Evolutionary conservation across 2,113 vertebrate species (phyloP).

Genomic region (Desmodus rotundus): DNA sequence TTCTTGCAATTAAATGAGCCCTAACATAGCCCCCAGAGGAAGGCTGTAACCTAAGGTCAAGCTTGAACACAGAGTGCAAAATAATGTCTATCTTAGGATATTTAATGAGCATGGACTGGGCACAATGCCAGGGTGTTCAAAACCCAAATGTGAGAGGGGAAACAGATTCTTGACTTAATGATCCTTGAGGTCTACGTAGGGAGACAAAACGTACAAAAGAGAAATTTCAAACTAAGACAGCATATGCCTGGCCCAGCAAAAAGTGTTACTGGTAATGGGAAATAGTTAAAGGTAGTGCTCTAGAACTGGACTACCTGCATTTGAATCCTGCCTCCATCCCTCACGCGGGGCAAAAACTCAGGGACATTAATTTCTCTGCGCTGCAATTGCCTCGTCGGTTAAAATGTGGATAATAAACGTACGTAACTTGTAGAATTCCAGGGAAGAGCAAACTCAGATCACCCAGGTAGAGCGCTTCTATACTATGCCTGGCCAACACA

Average conservation of each 20-base stretch:
- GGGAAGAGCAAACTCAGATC: not conserved
- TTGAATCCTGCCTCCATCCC: not conserved
- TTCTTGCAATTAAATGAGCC: not conserved
- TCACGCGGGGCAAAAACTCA: not conserved
- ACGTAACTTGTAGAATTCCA: not conserved
- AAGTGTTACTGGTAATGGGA: not conserved
- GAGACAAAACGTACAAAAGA: not conserved
- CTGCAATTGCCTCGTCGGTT: not conserved
- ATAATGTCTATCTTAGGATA: not conserved
- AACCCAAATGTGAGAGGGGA: not conserved
- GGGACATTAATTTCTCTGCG: not conserved
- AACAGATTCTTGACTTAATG: not conserved
- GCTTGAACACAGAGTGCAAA: not conserved
- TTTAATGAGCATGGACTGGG: not conserved
- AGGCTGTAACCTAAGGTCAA: not conserved
- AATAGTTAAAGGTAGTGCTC: not conserved
- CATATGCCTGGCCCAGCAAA: not conserved
- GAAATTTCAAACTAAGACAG: not conserved
- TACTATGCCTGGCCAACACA: not conserved
- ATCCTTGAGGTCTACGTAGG: not conserved
- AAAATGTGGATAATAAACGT: not conserved
- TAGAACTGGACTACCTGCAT: not conserved
- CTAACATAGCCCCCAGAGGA: not conserved
- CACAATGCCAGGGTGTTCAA: not conserved
- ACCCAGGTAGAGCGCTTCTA: not conserved